Evolutionary conservation across 2,113 vertebrate genomes (phyloP).

Genomic region (Panthera uncia): DNA sequence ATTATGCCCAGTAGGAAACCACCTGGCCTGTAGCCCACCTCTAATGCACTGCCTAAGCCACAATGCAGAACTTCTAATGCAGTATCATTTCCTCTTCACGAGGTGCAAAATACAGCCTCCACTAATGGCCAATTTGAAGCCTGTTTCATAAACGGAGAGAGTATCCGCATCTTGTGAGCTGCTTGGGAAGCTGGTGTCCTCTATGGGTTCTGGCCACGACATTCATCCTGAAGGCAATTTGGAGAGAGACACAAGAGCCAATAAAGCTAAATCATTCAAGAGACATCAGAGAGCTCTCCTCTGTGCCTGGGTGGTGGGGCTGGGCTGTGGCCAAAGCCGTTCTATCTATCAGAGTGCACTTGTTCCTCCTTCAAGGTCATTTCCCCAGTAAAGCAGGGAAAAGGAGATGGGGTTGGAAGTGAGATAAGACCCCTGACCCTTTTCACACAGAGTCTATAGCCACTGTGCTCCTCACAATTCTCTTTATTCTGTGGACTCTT

Average conservation of each 20-base stretch:
- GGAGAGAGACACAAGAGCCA: conserved; percentile 67
- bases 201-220: conserved; percentile 49
- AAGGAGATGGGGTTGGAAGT: background rate
- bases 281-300: conserved; percentile 63
- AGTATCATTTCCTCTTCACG: conserved; percentile 63
- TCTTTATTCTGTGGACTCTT: background rate
- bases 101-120: conserved; percentile 67
- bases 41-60: conserved; percentile 64
- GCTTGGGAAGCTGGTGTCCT: background rate
- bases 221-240: conserved; percentile 73
- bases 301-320: background rate
- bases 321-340: conserved; percentile 49
- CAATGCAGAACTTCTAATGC: conserved; percentile 61
- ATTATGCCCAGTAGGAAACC: conserved; percentile 67
- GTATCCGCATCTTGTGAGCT: background rate
- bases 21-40: conserved; percentile 44
- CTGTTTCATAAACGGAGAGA: conserved; percentile 15
- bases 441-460: background rate
- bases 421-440: background rate
- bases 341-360: conserved; percentile 1
- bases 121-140: conserved; percentile 54
- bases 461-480: background rate
- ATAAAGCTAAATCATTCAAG: conserved; percentile 72
- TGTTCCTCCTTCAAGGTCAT: conserved; percentile 63
- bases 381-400: background rate